phyloP scores from a whole-genome alignment of 2,797 vertebrate genomes.

The Phoxinus dragarum region DNA sequence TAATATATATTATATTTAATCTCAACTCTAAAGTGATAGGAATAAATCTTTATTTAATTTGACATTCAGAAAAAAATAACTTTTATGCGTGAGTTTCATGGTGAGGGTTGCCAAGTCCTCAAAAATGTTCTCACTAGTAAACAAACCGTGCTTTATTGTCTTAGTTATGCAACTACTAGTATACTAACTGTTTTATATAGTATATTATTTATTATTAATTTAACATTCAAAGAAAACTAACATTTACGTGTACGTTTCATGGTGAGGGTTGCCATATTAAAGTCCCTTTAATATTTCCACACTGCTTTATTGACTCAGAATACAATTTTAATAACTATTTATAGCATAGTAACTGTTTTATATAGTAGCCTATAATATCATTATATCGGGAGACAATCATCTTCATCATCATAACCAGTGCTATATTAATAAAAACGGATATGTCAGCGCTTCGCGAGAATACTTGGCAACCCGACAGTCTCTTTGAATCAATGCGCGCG shows the following conservation, averaged over 20 bases:
- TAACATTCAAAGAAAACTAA: neutral
- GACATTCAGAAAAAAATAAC: neutral
- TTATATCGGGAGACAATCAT: accelerated
- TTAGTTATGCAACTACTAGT: neutral
- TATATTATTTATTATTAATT: neutral
- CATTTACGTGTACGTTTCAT: no score
- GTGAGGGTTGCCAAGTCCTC: conserved; percentile 6
- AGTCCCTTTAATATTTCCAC: neutral
- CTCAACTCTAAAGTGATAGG: neutral
- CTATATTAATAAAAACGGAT: neutral
- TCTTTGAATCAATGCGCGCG: conserved; percentile 34
- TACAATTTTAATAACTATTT: neutral
- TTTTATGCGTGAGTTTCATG: no score
- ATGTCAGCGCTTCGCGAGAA: no score
- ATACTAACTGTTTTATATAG: neutral
- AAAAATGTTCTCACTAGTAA: neutral
- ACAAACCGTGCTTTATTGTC: neutral
- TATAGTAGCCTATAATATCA: neutral
- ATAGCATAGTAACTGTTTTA: no score
- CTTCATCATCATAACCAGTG: neutral
- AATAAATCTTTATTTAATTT: neutral
- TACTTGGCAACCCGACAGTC: conserved; percentile 53
- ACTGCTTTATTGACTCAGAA: neutral
- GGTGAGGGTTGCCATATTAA: conserved; percentile 7
- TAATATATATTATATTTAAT: neutral